Percentiles rank a stretch among this genome's conserved stretches.
Evolutionary conservation across 2,797 vertebrate species (phyloP).

Genomic region (Myotis daubentonii): DNA sequence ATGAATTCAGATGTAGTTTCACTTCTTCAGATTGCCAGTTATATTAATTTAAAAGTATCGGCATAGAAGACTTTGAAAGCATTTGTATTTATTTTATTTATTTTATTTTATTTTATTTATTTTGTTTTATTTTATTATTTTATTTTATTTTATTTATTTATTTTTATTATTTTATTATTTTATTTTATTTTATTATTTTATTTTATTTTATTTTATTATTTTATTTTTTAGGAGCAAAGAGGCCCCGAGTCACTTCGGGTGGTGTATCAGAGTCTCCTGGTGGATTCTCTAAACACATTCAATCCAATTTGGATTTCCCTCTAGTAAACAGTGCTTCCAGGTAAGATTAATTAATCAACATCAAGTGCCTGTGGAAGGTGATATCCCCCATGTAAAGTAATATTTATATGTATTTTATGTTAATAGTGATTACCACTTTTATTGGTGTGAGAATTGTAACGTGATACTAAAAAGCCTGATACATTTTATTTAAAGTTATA

Average conservation of each 20-base stretch:
- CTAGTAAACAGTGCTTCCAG: conserved; percentile 77
- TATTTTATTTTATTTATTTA: neutral
- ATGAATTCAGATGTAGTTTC: conserved; percentile 28
- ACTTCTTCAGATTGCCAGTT: conserved; percentile 2
- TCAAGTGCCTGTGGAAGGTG: conserved; percentile 5
- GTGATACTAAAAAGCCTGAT: neutral
- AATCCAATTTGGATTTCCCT: conserved; percentile 86
- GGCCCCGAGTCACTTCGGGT: conserved; percentile 79
- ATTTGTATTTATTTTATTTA: conserved; percentile 20
- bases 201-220: neutral
- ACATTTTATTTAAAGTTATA: conserved; percentile 42
- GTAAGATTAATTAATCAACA: conserved; percentile 66
- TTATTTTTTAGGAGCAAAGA: conserved; percentile 86
- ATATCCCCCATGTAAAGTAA: neutral
- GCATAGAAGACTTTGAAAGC: neutral
- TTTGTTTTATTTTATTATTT: neutral
- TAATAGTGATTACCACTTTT: neutral
- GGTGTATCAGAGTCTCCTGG: conserved; percentile 81
- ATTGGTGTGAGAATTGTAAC: neutral
- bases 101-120: neutral
- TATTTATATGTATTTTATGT: neutral
- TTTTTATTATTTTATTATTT: neutral
- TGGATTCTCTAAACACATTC: conserved; percentile 88
- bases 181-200: no score
- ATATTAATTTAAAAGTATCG: conserved; percentile 21